These are phyloP conservation scores for Artemia franciscana DNA, from an alignment of 1,140 invertebrate species.

Conservation along the genomic window DNA sequence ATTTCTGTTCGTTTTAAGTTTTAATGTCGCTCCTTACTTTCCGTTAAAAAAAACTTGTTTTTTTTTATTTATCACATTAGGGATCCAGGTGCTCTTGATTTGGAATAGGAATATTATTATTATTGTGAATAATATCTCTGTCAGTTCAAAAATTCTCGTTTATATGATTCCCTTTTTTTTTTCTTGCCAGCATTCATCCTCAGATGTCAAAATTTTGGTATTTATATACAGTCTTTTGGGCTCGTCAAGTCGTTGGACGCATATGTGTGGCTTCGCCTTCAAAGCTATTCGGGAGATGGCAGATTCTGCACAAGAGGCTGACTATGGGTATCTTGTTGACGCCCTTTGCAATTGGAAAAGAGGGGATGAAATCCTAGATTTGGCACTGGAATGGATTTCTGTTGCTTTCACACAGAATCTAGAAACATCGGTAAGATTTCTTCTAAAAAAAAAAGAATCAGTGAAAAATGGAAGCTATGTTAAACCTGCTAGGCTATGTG, in stretches of 20 bases:
- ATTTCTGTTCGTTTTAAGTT: too few relatives aligned
- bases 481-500: too few relatives aligned
- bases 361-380: not conserved
- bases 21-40: too few relatives aligned
- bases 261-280: not conserved
- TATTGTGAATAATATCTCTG: too few relatives aligned
- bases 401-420: not conserved
- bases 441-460: not conserved
- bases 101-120: too few relatives aligned
- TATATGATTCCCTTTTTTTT: too few relatives aligned
- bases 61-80: too few relatives aligned
- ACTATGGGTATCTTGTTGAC: not conserved
- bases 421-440: not conserved
- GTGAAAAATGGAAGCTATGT: too few relatives aligned
- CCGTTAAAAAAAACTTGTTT: too few relatives aligned
- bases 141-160: too few relatives aligned
- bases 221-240: not conserved
- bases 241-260: not conserved
- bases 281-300: not conserved
- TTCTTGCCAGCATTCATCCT: not conserved
- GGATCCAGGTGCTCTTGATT: too few relatives aligned
- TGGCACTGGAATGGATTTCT: not conserved
- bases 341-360: not conserved
- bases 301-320: not conserved
- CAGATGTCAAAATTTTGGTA: not conserved